Base-by-base conservation (phyloP, 2,888 invertebrate species). In the Amphipoea lucens region DNA sequence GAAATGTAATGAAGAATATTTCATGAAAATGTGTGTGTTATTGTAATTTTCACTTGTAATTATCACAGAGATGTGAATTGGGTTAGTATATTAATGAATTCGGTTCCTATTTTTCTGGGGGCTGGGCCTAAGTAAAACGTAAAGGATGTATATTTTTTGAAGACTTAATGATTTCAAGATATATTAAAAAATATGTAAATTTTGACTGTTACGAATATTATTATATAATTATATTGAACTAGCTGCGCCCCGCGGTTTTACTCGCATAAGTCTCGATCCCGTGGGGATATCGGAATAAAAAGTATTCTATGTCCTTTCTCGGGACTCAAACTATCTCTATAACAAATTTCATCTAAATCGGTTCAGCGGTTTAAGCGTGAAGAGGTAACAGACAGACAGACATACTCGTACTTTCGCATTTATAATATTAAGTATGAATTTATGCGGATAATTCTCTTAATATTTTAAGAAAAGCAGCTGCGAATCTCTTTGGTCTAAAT, bases 1-100 rank as follows among this genome's bases (percentile, higher is more conserved):
- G 51, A 69, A 54, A 69, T 69, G 40, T 81, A 75, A 86, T 68
- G 70, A 86, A 82, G 71, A 74, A 82, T 65, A 63, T 51, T 82
- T 48, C 20, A 63, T 65, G 68, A 57, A 67, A 66, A 71, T 82
- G 9, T 51, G 12, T 74, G 20, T 48, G n/a, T 70, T 42, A 76
- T 36, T 36, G 36, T 36, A 36, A 36, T 36, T 36, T 1, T 36
- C 36, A 36, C 36, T 36, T 36, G 36, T 36, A 36, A 83, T 86
- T 76, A 60, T 20, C 20, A n/a, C 23, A 51, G 7, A 54, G 17
- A 82, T 66, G 65, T 86, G 62, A 48, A 62, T 82, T 48, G n/a
- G 62, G 42, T 67, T 62, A 62, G 67, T 73, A 36, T 36, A 36
- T 80, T 48, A 84, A 70, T 78, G 36, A 78, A 83, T 57, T 48